These are phyloP conservation scores for Prunella strophiata DNA, from an alignment of 2,797 vertebrate genomes.

Conservation along the genomic window DNA sequence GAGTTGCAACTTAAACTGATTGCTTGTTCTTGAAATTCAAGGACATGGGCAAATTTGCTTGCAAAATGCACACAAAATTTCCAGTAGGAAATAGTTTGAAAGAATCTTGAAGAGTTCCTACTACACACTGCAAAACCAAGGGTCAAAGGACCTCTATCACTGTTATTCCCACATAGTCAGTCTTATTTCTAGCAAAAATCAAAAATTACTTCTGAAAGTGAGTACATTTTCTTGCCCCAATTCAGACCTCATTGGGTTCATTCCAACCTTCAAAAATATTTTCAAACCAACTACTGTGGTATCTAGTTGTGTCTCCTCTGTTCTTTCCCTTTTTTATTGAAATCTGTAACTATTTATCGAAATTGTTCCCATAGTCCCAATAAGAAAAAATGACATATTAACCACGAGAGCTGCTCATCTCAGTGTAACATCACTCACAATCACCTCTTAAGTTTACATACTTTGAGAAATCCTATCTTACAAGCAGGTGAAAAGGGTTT, in stretches of 20 bases:
- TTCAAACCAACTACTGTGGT: not conserved
- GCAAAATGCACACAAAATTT: not conserved
- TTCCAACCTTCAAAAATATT: not conserved
- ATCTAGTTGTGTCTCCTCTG: not conserved
- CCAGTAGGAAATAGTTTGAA: not conserved
- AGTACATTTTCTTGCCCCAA: not conserved
- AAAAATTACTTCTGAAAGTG: not conserved
- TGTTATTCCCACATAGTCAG: not conserved
- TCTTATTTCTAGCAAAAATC: not conserved
- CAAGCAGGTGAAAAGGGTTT: constrained; percentile 1
- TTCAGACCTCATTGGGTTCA: not conserved
- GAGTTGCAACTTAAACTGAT: not conserved
- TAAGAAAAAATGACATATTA: not conserved
- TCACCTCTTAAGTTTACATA: not conserved
- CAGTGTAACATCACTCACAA: not conserved
- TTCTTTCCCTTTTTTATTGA: not conserved
- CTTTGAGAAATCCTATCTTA: not conserved
- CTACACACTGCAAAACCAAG: not conserved
- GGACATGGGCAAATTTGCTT: not conserved
- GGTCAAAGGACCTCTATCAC: not conserved
- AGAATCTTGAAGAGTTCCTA: not conserved
- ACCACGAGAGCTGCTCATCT: not conserved
- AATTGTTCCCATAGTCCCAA: not conserved
- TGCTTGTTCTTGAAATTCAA: not conserved
- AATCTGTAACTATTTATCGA: not conserved